A percentile compares a stretch with the other conserved stretches of the same genome.
Conservation (phyloP, 2,797 vertebrate species). For the Onychomys leucogaster region DNA sequence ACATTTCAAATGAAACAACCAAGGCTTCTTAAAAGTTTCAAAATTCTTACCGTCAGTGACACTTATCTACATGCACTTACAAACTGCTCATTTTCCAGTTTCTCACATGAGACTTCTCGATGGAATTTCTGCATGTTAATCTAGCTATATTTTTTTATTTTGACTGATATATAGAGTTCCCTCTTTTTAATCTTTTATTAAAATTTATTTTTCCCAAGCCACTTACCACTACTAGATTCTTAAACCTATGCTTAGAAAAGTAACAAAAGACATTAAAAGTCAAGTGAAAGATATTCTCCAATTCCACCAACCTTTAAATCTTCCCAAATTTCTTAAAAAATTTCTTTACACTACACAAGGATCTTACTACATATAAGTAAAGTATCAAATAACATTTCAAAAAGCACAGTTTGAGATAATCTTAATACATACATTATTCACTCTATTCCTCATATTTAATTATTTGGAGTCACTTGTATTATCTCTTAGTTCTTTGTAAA, state of each 20-base stretch:
- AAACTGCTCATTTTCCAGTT: background rate
- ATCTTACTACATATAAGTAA: background rate
- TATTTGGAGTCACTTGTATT: background rate
- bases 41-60: background rate
- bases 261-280: background rate
- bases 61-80: too few species aligned
- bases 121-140: background rate
- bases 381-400: background rate
- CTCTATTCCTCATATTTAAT: accelerated
- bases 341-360: background rate
- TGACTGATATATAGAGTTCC: background rate
- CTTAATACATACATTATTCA: background rate
- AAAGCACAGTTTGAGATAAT: background rate
- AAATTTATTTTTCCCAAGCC: background rate
- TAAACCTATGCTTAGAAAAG: background rate
- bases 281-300: background rate
- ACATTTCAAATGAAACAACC: background rate
- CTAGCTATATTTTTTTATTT: background rate
- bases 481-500: background rate
- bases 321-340: background rate
- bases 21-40: background rate
- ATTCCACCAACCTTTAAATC: background rate
- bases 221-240: background rate
- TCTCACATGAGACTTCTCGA: accelerated
- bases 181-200: background rate